Evolutionary conservation across 2,888 invertebrate genomes (phyloP).

Genomic region (Trypoxylon attenuatum): DNA sequence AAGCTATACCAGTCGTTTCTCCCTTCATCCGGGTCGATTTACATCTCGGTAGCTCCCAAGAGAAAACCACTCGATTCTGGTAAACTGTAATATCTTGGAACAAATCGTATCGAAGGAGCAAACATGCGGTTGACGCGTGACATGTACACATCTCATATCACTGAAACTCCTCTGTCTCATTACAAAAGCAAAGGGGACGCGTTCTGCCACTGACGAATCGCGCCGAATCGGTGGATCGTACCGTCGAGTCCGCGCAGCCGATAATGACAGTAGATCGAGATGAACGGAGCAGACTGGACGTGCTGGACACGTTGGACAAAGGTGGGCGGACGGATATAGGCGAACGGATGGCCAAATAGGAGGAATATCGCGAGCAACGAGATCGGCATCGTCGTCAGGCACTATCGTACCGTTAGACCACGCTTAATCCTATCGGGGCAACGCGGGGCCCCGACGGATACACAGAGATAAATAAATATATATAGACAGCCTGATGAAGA

Average conservation of each 20-base stretch:
- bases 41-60: too few species aligned
- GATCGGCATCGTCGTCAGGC: neutral
- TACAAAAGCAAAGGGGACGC: neutral
- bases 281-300: neutral
- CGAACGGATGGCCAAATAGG: slow-evolving; percentile 6
- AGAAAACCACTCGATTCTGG: too few species aligned
- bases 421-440: neutral
- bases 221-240: neutral
- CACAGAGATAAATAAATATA: neutral
- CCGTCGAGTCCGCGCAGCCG: slow-evolving; percentile 12
- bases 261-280: slow-evolving; percentile 15
- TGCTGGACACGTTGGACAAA: neutral
- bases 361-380: neutral
- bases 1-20: too few species aligned
- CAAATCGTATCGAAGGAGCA: too few species aligned
- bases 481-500: neutral
- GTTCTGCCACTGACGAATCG: neutral
- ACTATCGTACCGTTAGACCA: neutral
- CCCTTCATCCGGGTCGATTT: too few species aligned
- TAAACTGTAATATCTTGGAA: too few species aligned
- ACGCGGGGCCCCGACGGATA: neutral
- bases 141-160: neutral
- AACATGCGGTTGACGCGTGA: too few species aligned
- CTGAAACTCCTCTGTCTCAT: neutral
- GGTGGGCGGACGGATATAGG: neutral